Percentiles rank a stretch among this genome's conserved stretches.
Conservation (phyloP, 2,113 vertebrate species). For the Cairina moschata region DNA sequence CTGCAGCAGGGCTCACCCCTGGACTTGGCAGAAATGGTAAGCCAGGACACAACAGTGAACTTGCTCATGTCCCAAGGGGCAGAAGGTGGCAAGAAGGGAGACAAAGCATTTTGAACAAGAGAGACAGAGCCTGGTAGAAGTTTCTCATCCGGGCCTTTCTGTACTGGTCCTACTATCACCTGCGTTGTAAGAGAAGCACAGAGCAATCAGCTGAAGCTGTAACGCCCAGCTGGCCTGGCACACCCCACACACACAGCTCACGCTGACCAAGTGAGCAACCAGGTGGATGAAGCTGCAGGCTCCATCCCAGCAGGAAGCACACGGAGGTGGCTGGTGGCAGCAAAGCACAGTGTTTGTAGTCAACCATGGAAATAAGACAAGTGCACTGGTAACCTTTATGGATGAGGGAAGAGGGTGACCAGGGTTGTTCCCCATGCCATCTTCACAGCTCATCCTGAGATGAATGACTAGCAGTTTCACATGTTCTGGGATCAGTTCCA, state of each 20-base stretch:
- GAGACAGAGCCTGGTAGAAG: not conserved
- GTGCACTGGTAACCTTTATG: not conserved
- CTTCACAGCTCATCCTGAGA: not conserved
- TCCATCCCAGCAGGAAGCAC: not conserved
- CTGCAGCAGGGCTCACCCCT: fast-evolving
- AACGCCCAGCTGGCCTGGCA: not conserved
- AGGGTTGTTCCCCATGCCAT: not conserved
- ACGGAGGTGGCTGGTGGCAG: not conserved
- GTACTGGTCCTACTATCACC: not conserved
- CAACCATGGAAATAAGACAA: not conserved
- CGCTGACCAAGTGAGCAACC: not conserved
- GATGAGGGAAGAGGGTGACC: not conserved
- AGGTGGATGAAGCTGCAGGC: not conserved
- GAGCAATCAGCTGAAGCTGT: not conserved
- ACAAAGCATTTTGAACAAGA: not conserved
- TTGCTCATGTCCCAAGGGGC: fast-evolving
- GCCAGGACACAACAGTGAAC: not conserved
- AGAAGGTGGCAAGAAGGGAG: not conserved
- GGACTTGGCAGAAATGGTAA: not conserved
- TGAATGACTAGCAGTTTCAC: not conserved
- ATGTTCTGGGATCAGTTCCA: not conserved
- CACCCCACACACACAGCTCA: fast-evolving
- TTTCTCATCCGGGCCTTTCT: not conserved
- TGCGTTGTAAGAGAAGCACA: not conserved
- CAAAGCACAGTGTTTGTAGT: not conserved